phyloP scores from a whole-genome alignment of 2,888 invertebrate genomes.

The Ceraclea dissimilis region DNA sequence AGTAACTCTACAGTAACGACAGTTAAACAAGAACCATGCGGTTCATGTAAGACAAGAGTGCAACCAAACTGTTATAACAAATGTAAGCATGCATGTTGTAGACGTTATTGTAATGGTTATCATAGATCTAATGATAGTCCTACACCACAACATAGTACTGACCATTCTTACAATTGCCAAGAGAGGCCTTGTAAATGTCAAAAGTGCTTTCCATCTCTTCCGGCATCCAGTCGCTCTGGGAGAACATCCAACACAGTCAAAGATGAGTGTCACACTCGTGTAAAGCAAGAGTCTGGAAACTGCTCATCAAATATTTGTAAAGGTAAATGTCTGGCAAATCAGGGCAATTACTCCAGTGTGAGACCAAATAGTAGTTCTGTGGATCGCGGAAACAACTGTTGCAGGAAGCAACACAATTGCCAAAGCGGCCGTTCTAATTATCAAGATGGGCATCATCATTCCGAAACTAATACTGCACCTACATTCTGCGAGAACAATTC shows the following conservation, averaged over 20 bases:
- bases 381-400: not conserved
- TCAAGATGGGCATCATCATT: not conserved
- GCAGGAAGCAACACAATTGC: not conserved
- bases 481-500: not conserved
- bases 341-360: not conserved
- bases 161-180: slow-evolving; percentile 6
- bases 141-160: slow-evolving; percentile 7
- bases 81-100: slow-evolving; percentile 11
- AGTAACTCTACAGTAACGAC: not conserved
- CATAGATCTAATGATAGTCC: slow-evolving; percentile 7
- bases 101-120: not conserved
- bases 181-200: slow-evolving; percentile 27
- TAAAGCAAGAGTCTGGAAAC: slow-evolving; percentile 7
- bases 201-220: slow-evolving; percentile 21
- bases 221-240: slow-evolving; percentile 9
- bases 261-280: slow-evolving; percentile 5
- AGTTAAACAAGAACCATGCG: slow-evolving; percentile 11
- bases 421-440: not conserved
- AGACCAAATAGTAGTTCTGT: not conserved
- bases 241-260: slow-evolving; percentile 1
- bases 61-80: slow-evolving; percentile 8
- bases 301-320: slow-evolving; percentile 17
- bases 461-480: not conserved
- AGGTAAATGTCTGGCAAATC: slow-evolving; percentile 16
- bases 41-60: not conserved